These are phyloP conservation scores for Ectropis grisescens DNA, from an alignment of 1,140 invertebrate species.

Conservation along the genomic window DNA sequence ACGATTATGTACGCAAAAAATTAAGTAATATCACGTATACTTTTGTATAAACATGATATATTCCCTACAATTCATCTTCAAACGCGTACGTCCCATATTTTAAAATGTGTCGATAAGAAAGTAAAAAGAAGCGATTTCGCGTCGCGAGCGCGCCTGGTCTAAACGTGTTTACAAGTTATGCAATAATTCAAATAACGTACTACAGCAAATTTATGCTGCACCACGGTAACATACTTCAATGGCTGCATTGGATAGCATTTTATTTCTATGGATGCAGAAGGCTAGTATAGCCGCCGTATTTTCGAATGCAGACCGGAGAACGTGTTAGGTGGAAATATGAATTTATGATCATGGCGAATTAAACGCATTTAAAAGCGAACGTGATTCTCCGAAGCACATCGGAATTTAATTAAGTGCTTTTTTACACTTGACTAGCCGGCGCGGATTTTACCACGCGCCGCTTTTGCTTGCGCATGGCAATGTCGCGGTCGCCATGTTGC, in stretches of 20 bases:
- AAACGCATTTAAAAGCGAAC: too few relatives aligned
- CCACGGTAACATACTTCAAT: constrained; percentile 60
- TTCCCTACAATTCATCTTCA: too few relatives aligned
- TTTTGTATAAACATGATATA: too few relatives aligned
- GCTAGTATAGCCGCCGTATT: constrained; percentile 31
- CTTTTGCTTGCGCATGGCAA: too few relatives aligned
- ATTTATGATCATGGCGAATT: constrained; percentile 56
- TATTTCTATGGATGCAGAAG: constrained; percentile 50
- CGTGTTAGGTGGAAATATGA: constrained; percentile 48
- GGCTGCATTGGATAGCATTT: constrained; percentile 61
- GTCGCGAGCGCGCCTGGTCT: constrained; percentile 30
- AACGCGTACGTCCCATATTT: constrained; percentile 21
- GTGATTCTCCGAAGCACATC: too few relatives aligned
- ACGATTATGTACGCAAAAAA: too few relatives aligned
- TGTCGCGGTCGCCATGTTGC: too few relatives aligned
- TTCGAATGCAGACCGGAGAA: too few relatives aligned
- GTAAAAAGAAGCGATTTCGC: constrained; percentile 29
- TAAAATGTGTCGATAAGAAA: constrained; percentile 29
- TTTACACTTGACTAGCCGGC: too few relatives aligned
- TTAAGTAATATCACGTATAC: too few relatives aligned
- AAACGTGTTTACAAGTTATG: constrained; percentile 64
- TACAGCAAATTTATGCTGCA: constrained; percentile 58
- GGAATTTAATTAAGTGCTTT: too few relatives aligned
- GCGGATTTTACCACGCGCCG: too few relatives aligned
- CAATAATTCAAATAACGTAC: constrained; percentile 61